Conservation (phyloP, 1,140 invertebrate species). For the Bombus sibiricus region DNA sequence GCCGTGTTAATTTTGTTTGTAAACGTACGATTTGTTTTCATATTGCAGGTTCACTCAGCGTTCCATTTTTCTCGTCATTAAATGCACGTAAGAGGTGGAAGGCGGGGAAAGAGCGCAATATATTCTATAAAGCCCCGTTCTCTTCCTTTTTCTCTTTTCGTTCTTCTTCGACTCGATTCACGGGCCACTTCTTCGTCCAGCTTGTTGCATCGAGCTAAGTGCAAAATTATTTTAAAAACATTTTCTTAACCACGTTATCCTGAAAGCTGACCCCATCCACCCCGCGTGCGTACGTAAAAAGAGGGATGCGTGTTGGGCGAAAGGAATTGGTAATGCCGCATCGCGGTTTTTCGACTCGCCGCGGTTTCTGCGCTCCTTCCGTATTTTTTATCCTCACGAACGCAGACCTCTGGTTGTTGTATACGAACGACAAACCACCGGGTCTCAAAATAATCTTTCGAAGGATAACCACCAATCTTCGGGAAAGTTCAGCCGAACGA, state of each 20-base stretch:
- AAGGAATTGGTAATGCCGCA: constrained; percentile 78
- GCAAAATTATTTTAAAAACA: constrained; percentile 82
- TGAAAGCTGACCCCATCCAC: constrained; percentile 77
- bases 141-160: constrained; percentile 18
- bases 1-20: background rate
- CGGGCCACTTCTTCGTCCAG: constrained; percentile 35
- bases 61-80: constrained; percentile 48
- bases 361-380: constrained; percentile 59
- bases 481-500: background rate
- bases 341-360: constrained; percentile 76
- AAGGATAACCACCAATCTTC: constrained; percentile 38
- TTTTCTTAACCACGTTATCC: constrained; percentile 80
- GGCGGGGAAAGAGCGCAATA: constrained; percentile 40
- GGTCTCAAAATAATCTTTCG: constrained; percentile 20
- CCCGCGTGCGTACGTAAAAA: constrained; percentile 57
- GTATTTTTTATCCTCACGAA: background rate
- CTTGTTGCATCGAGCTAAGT: constrained; percentile 71
- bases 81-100: constrained; percentile 66
- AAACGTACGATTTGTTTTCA: background rate
- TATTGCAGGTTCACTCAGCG: background rate
- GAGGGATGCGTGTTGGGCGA: constrained; percentile 55
- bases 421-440: background rate
- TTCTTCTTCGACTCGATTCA: constrained; percentile 27
- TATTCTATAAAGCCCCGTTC: constrained; percentile 58
- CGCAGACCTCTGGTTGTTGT: constrained; percentile 1